Evolutionary conservation across 2,113 vertebrate species (phyloP), one percentile per base, ranked within the genome.

Genomic region (Siphamia tubifer): DNA sequence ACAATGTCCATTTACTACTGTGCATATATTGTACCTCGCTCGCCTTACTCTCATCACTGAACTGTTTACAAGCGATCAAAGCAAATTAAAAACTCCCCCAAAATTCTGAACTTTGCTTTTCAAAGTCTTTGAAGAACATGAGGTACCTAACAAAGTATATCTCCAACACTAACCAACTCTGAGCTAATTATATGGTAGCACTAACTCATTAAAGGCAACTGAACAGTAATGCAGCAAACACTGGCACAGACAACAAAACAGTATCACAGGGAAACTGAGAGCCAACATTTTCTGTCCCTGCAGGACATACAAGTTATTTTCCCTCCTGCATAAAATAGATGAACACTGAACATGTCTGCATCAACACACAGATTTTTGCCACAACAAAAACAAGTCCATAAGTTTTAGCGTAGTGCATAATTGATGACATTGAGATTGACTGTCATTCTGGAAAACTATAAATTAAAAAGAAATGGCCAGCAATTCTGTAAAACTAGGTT

Each of bases 81-180:
- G 55, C 13, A 0, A 38, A 44, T 24, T 52, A 45, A 65, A 70
- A 20, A 20, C 61, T 31, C 32, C 0, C 12, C 20, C 56, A 56
- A 20, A 39, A 51, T 12, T 8, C 8, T 11, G 4, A 63, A 55
- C 17, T 51, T 15, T 31, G 20, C 43, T 44, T 60, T 43, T 30
- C 6, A 7, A 17, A 73, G 70, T 49, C 77, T 87, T 85, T 85
- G 85, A 85, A 83, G 65, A 83, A 83, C 74, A 79, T 70, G 74
- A 79, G 61, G 47, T 19, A 54, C 15, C 36, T 21, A 12, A 54
- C 61, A 53, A 47, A 44, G 39, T 52, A 39, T 45, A 25, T 52
- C 52, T 35, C 19, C 66, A 47, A 52, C 28, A 34, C 24, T 12
- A 68, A 52, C 23, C 55, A 42, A 42, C 56, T 31, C 56, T 11